Evolutionary conservation across 2,888 invertebrate species (phyloP).

Genomic region (Drosophila infuscata): DNA sequence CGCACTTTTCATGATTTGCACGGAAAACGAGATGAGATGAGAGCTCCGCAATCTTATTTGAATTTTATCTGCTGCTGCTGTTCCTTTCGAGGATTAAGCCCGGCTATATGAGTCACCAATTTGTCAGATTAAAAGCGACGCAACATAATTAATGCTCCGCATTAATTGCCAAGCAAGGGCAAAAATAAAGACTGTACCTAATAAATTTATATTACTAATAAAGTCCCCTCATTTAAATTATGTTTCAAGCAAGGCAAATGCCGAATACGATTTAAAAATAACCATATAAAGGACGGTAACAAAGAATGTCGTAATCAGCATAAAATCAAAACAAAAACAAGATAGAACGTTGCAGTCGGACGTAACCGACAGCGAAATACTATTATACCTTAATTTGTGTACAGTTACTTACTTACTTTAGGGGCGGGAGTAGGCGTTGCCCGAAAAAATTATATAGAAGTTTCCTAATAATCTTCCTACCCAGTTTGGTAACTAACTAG

Average conservation of each 20-base stretch:
- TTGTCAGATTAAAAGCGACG: conserved; percentile 66
- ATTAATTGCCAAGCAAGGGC: conserved; percentile 58
- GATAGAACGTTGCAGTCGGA: no score
- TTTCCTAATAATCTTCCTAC: no score
- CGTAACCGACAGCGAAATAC: no score
- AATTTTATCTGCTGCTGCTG: conserved; percentile 36
- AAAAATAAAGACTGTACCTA: conserved; percentile 45
- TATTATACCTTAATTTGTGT: no score
- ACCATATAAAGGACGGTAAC: conserved; percentile 31
- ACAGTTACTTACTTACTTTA: no score
- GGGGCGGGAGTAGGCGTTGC: no score
- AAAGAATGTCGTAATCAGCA: not conserved
- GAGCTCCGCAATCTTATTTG: conserved; percentile 49
- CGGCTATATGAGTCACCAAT: conserved; percentile 47
- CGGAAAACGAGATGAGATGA: conserved; percentile 1
- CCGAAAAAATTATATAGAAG: no score
- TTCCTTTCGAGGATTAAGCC: conserved; percentile 31
- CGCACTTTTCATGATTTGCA: conserved; percentile 2
- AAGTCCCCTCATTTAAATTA: conserved; percentile 30
- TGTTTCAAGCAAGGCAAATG: conserved; percentile 11
- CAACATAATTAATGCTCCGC: conserved; percentile 50
- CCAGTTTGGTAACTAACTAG: no score
- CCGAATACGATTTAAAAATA: conserved; percentile 36
- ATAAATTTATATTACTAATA: conserved; percentile 59
- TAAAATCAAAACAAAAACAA: not conserved